phyloP scores from a whole-genome alignment of 2,113 vertebrate species.

The Takifugu bimaculatus region DNA sequence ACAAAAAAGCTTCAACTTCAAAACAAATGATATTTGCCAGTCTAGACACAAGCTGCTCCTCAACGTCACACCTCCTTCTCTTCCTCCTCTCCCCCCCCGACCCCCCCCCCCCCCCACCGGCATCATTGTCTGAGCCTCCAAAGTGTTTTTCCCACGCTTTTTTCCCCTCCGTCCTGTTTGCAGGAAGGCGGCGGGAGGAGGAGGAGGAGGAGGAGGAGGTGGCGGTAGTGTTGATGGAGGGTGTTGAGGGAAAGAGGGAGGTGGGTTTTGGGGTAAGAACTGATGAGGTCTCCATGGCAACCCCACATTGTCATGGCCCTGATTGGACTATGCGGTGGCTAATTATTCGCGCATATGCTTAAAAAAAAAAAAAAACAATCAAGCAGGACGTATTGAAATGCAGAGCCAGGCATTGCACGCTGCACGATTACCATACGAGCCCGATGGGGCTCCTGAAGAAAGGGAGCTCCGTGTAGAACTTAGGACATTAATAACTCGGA shows the following conservation, averaged over 20 bases:
- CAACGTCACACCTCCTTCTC: constrained; percentile 23
- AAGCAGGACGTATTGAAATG: constrained; percentile 73
- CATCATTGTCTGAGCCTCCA: constrained; percentile 63
- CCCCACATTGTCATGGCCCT: constrained; percentile 67
- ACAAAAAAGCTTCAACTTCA: constrained; percentile 40
- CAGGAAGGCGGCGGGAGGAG: constrained; percentile 32
- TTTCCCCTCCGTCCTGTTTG: constrained; percentile 67
- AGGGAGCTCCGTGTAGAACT: constrained; percentile 4
- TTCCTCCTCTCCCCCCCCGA: neutral
- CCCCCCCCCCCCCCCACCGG: constrained; percentile 13
- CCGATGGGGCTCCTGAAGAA: constrained; percentile 31
- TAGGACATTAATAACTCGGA: neutral
- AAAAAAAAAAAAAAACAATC: constrained; percentile 63
- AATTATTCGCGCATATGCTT: constrained; percentile 76
- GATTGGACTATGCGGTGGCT: constrained; percentile 71
- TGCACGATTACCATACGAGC: constrained; percentile 64
- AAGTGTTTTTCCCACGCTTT: constrained; percentile 73
- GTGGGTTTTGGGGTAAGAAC: constrained; percentile 20
- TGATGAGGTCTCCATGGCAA: constrained; percentile 71
- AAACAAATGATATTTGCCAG: constrained; percentile 44
- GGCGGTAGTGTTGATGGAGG: constrained; percentile 8
- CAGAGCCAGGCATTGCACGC: constrained; percentile 54
- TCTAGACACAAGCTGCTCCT: constrained; percentile 62
- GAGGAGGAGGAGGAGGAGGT: constrained; percentile 10
- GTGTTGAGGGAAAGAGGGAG: neutral